phyloP scores from a whole-genome alignment of 2,888 invertebrate species.

The Caradrina kadenii region DNA sequence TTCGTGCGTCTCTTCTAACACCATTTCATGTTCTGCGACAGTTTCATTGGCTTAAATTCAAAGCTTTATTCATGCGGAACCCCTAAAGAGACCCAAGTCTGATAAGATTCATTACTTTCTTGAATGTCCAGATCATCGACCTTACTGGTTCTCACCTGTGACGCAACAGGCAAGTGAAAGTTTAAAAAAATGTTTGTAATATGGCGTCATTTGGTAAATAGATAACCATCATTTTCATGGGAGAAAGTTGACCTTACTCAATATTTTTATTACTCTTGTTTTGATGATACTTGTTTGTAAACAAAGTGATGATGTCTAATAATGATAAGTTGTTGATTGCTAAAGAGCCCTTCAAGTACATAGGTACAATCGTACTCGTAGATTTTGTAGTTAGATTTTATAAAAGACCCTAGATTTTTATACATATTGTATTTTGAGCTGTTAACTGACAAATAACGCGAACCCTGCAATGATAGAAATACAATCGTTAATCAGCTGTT shows the following conservation, averaged over 20 bases:
- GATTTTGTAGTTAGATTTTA: background rate
- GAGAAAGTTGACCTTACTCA: slow-evolving; percentile 62
- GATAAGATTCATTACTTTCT: slow-evolving; percentile 22
- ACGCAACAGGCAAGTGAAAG: slow-evolving; percentile 70
- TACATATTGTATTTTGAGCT: no score
- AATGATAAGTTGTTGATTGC: background rate
- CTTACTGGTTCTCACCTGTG: slow-evolving; percentile 50
- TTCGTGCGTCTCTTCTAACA: background rate
- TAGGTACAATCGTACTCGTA: background rate
- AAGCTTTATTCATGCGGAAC: slow-evolving; percentile 21
- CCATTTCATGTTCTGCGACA: background rate
- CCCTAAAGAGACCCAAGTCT: slow-evolving; percentile 1
- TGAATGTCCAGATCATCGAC: slow-evolving; percentile 51
- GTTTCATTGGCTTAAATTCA: background rate
- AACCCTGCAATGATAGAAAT: slow-evolving; percentile 7
- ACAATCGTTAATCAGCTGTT: slow-evolving; percentile 6
- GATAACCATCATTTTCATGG: slow-evolving; percentile 54
- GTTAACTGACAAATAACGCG: slow-evolving; percentile 1
- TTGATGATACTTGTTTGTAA: slow-evolving; percentile 14
- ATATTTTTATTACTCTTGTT: slow-evolving; percentile 32
- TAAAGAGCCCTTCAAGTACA: background rate
- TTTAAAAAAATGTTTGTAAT: slow-evolving; percentile 68
- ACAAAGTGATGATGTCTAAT: slow-evolving; percentile 4
- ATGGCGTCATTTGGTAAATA: slow-evolving; percentile 52
- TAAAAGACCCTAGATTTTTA: background rate